phyloP scores from a whole-genome alignment of 2,888 invertebrate species.

The Stratiomys singularior region DNA sequence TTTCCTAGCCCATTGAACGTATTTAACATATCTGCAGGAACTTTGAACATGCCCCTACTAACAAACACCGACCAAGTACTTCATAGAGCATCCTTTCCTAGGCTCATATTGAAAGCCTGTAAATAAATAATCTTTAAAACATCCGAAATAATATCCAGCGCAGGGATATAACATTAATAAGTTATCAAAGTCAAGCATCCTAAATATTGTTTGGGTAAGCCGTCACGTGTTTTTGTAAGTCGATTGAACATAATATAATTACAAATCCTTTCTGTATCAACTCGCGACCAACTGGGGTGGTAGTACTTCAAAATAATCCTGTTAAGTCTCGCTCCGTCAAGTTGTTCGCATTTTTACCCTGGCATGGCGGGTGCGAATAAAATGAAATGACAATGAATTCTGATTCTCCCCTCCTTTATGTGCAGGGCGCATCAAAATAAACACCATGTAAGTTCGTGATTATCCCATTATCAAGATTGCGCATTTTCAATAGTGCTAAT shows the following conservation, averaged over 20 bases:
- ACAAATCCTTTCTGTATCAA: slow-evolving; percentile 21
- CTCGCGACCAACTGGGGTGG: slow-evolving; percentile 31
- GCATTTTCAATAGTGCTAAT: slow-evolving; percentile 50
- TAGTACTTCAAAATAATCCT: slow-evolving; percentile 49
- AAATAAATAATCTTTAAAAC: too few species aligned
- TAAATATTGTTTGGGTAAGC: not conserved
- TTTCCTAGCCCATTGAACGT: too few species aligned
- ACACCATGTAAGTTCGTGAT: slow-evolving; percentile 50
- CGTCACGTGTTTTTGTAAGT: not conserved
- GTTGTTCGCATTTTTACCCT: not conserved
- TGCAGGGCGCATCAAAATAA: slow-evolving; percentile 41
- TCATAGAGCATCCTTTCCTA: too few species aligned
- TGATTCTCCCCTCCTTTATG: not conserved
- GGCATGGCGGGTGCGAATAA: not conserved
- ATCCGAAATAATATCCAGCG: not conserved
- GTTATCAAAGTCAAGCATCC: slow-evolving; percentile 23
- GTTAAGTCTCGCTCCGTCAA: slow-evolving; percentile 48
- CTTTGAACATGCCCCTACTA: too few species aligned
- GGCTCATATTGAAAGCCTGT: too few species aligned
- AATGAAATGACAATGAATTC: not conserved
- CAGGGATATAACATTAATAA: not conserved
- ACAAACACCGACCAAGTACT: too few species aligned
- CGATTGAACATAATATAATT: slow-evolving; percentile 25
- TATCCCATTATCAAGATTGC: slow-evolving; percentile 50
- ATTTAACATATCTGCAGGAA: too few species aligned